Percentiles rank a stretch among this genome's conserved stretches.
These are phyloP conservation scores for Campoplex nolae DNA, from an alignment of 2,888 invertebrate species.

Conservation along the genomic window DNA sequence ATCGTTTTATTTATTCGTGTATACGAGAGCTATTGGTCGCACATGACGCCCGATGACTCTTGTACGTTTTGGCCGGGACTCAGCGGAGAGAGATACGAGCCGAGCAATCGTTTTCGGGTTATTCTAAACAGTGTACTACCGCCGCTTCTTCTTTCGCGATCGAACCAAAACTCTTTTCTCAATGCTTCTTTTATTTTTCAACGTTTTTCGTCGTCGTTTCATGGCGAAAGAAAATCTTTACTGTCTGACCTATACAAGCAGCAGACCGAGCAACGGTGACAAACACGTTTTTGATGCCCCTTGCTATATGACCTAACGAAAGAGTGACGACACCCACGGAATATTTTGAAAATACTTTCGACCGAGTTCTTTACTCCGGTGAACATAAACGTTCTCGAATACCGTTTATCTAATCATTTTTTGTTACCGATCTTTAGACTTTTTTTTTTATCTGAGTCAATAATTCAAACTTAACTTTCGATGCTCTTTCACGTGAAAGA, in stretches of 20 bases:
- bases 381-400: slow-evolving; percentile 3
- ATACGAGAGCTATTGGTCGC: slow-evolving; percentile 79
- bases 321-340: slow-evolving; percentile 20
- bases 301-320: slow-evolving; percentile 23
- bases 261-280: slow-evolving; percentile 68
- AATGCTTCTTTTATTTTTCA: slow-evolving; percentile 50
- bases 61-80: slow-evolving; percentile 50
- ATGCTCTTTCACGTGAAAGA: not conserved
- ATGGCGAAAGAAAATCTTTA: slow-evolving; percentile 44
- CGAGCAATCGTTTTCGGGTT: slow-evolving; percentile 82
- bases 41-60: slow-evolving; percentile 78
- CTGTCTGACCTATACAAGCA: slow-evolving; percentile 29
- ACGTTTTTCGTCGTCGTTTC: slow-evolving; percentile 61
- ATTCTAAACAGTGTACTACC: slow-evolving; percentile 78
- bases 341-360: slow-evolving; percentile 49
- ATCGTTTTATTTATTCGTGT: slow-evolving; percentile 65
- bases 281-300: slow-evolving; percentile 77
- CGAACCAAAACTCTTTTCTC: slow-evolving; percentile 49
- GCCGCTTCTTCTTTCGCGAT: slow-evolving; percentile 56
- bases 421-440: not conserved
- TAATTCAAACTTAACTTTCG: not conserved
- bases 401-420: slow-evolving; percentile 30
- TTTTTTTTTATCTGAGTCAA: not conserved
- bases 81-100: slow-evolving; percentile 47
- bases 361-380: not conserved